Conservation (phyloP, 2,888 invertebrate species). For the Aradus depressus region DNA sequence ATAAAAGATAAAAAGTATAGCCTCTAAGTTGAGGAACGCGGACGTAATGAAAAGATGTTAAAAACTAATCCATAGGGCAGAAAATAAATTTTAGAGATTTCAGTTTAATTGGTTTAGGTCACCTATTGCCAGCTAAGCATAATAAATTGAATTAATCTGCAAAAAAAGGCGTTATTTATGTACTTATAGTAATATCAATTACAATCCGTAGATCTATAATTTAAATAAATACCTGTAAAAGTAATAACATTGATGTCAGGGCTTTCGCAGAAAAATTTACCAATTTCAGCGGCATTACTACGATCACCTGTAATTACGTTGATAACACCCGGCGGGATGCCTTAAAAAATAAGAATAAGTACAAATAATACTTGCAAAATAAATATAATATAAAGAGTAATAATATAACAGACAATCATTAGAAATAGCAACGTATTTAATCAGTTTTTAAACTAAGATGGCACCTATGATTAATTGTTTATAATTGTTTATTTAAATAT, state of each 20-base stretch:
- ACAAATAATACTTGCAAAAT: too few species aligned
- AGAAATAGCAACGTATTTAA: neutral
- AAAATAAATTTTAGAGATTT: too few species aligned
- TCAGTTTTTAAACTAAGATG: neutral
- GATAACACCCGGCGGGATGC: constrained; percentile 80
- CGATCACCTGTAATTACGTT: constrained; percentile 78
- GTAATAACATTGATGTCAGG: constrained; percentile 77
- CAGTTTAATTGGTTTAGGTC: too few species aligned
- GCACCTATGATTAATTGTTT: too few species aligned
- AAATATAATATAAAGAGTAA: too few species aligned
- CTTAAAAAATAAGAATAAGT: too few species aligned
- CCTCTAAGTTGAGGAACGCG: neutral
- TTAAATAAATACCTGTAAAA: constrained; percentile 60
- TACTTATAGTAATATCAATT: neutral
- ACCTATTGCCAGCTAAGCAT: too few species aligned
- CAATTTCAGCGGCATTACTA: constrained; percentile 64
- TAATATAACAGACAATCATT: too few species aligned
- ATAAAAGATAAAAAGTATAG: too few species aligned
- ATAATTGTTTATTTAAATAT: too few species aligned
- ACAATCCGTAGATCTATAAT: neutral
- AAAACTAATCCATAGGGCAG: neutral
- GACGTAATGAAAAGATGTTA: neutral
- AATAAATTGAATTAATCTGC: too few species aligned
- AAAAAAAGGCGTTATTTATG: too few species aligned
- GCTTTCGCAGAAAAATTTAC: constrained; percentile 74